Base-by-base conservation (phyloP, 1,140 invertebrate genomes). In the Cotesia vestalis region DNA sequence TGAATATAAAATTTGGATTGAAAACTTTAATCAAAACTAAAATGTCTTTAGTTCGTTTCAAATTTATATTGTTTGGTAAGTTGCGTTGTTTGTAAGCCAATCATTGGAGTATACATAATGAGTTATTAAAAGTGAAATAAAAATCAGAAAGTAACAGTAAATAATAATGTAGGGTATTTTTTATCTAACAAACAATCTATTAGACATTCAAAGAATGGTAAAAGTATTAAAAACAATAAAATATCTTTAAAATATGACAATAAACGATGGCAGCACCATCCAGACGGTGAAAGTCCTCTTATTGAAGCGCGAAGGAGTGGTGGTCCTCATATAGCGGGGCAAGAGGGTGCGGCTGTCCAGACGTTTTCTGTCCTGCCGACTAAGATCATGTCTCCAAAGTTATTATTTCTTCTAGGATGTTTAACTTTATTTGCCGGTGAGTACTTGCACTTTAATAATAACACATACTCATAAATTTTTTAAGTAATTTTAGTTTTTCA, bases 271-370 rank as follows among this genome's bases (percentile, higher is more conserved):
- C 86, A 86, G 84, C 85, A 87, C 83, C 72, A 73, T 78, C 71
- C 83, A 78, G 84, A 81, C 81, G 80, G 86, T 85, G 85, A 87
- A 86, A 86, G 86, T 85, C 77, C 71, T 80, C 62, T 52, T 62
- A 75, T 76, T 76, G 77, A 79, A 79, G 76, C 79, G 79, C 77
- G 78, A 81, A 82, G 82, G 84, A 85, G 84, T 82, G 81, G 81
- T 81, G 83, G 85, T 81, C 78, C 78, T 82, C 84, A 86, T 87
- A 87, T 86, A 87, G 85, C 85, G 83, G 84, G 84, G 80, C 80
- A 82, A 86, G 86, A 87, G 85, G 86, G 86, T 84, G 86, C 85
- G 86, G 83, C 85, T 83, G 85, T 87, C 80, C 86, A 87, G 85
- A 87, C 86, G 79, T 81, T 82, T 79, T 81, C 83, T 75, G 81